A percentile compares a stretch with the other conserved stretches of the same genome.
Conservation (phyloP, 2,113 vertebrate species). For the Percina caprodes region DNA sequence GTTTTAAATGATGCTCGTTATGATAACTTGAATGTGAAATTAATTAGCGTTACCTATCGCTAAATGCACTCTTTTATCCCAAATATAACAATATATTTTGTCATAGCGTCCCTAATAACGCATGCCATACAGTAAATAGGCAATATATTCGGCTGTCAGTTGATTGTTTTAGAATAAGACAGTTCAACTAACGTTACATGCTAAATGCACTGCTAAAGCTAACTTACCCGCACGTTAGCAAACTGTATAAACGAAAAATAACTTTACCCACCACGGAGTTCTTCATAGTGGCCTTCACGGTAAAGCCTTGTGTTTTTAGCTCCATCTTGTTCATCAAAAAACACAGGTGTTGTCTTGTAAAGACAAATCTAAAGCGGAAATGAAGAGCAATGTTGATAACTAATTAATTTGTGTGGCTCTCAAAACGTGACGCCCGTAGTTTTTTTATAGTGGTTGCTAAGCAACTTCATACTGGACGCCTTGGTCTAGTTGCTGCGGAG, state of each 20-base stretch:
- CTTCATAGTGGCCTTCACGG: slow-evolving; percentile 77
- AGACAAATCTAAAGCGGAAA: not conserved
- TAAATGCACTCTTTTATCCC: not conserved
- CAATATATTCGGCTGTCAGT: not conserved
- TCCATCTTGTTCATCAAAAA: slow-evolving; percentile 48
- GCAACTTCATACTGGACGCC: slow-evolving; percentile 68
- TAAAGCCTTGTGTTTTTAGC: slow-evolving; percentile 74
- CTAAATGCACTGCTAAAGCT: not conserved
- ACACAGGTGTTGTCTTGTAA: not conserved
- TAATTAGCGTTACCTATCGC: not conserved
- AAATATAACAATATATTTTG: not conserved
- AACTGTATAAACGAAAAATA: not conserved
- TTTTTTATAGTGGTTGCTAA: slow-evolving; percentile 63
- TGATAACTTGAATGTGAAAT: not conserved
- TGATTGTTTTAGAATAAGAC: not conserved
- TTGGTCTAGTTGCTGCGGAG: slow-evolving; percentile 61
- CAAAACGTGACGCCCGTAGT: slow-evolving; percentile 18
- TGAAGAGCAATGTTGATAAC: not conserved
- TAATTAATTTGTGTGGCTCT: not conserved
- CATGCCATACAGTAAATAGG: not conserved
- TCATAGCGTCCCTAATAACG: not conserved
- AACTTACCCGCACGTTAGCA: not conserved
- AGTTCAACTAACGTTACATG: not conserved
- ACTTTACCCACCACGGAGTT: slow-evolving; percentile 80
- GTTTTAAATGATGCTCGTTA: not conserved